These are phyloP conservation scores for Alfaro cultratus DNA, from an alignment of 2,797 vertebrate species.

Conservation along the genomic window DNA sequence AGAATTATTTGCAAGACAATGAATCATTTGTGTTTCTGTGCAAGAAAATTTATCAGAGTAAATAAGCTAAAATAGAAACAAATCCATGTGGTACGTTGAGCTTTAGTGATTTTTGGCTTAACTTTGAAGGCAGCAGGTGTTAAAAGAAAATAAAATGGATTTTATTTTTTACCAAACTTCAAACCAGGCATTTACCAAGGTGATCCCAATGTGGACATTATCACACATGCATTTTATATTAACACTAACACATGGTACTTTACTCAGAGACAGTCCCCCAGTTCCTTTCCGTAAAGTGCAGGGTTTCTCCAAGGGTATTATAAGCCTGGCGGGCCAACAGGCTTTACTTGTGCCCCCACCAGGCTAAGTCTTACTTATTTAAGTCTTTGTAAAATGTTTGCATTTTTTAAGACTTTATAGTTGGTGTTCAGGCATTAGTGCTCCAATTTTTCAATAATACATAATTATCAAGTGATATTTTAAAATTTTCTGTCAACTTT, in stretches of 20 bases:
- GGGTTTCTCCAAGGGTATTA: no score
- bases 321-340: no score
- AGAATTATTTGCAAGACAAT: conserved; percentile 57
- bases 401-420: no score
- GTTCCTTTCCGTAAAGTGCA: neutral
- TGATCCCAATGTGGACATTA: neutral
- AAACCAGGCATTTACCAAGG: neutral
- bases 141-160: neutral
- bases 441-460: no score
- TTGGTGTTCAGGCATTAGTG: no score
- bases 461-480: no score
- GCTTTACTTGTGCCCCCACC: no score
- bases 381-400: no score
- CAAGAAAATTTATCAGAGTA: conserved; percentile 36
- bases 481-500: no score
- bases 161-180: neutral
- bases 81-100: conserved; percentile 22
- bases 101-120: neutral
- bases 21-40: conserved; percentile 36
- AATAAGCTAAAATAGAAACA: conserved; percentile 46
- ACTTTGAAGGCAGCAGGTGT: neutral
- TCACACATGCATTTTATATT: neutral
- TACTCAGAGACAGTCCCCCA: no score
- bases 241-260: neutral
- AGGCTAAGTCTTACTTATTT: no score